Base-by-base conservation (phyloP, 2,113 vertebrate species). In the Setophaga coronata region DNA sequence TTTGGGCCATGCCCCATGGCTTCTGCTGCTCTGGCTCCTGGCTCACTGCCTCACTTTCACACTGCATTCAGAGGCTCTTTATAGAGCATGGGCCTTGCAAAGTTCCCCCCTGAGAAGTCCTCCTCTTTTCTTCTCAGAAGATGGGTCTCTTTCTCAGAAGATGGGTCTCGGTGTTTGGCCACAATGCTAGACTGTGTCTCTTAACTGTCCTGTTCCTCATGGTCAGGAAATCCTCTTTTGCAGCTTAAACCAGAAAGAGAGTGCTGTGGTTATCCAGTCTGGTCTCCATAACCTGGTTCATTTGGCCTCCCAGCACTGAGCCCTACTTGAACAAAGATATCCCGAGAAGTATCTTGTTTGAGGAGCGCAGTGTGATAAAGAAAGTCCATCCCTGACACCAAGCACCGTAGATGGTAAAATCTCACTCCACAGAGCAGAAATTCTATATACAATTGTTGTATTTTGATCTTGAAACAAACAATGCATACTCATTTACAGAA, bases 11-110 rank as follows among this genome's bases (percentile, higher is more conserved):
- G 69, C 24, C 24, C 43, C 60, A 51, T 56, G 2, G 10, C 48
- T 94, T 72, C 83, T 82, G 33, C 51, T 78, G 80, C 64, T 91
- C 64, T 66, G 71, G 47, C 25, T 92, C 29, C 76, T 87, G 77
- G 86, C 56, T 28, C 3, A 1, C 40, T 43, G 76, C 80, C 34
- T 5, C 3, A 40, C 24, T 78, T 8, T 0, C 77, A 66, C 0
- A 0, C 29, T 42, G 34, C 33, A 14, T 12, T 48, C 19, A 92
- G 56, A 40, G 87, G 48, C 6, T 25, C 33, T 89, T 77, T 31
- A 16, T 2, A 2, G 38, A 66, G 7, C 23, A 51, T 0, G 1
- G 20, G n/a, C 7, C 23, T 57, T 78, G 21, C 4, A 11, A 70
- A 82, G 42, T 26, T 51, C 36, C 79, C 31, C 6, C 0, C 1